Evolutionary conservation across 2,797 vertebrate species (phyloP).

Genomic region (Neosilurus hyrtlii): DNA sequence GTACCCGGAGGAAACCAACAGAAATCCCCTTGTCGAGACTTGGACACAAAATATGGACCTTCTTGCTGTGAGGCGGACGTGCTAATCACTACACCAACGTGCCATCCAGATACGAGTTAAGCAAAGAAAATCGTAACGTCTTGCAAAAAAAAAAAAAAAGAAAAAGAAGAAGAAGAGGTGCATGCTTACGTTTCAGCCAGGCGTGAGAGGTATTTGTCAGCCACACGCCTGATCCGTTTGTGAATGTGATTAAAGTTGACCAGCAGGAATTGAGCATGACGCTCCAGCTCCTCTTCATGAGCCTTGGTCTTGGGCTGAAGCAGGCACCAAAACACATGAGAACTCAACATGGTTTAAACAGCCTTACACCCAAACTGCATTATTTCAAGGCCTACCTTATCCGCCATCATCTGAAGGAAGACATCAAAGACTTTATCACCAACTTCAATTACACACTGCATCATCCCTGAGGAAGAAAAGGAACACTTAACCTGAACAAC

Average conservation of each 20-base stretch:
- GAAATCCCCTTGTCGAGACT: too few species aligned
- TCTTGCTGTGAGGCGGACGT: too few species aligned
- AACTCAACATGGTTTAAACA: background rate
- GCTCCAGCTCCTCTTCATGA: slow-evolving; percentile 93
- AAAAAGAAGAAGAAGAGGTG: background rate
- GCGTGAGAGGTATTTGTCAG: slow-evolving; percentile 96
- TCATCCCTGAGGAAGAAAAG: slow-evolving; percentile 80
- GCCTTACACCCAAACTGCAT: background rate
- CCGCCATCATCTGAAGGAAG: slow-evolving; percentile 97
- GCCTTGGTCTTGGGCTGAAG: slow-evolving; percentile 92
- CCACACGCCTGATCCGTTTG: slow-evolving; percentile 95
- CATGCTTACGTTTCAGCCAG: slow-evolving; percentile 90
- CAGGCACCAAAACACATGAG: background rate
- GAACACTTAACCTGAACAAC: background rate
- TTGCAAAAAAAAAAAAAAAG: too few species aligned
- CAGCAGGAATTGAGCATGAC: slow-evolving; percentile 92
- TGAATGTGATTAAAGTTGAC: slow-evolving; percentile 98
- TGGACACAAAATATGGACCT: too few species aligned
- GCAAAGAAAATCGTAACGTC: too few species aligned
- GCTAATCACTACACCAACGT: too few species aligned
- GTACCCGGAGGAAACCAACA: too few species aligned
- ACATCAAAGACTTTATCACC: slow-evolving; percentile 97
- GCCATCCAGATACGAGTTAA: too few species aligned
- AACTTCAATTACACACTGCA: slow-evolving; percentile 96
- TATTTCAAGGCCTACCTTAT: slow-evolving; percentile 78